Evolutionary conservation across 2,113 vertebrate species (phyloP), one percentile per base, ranked within the genome.

Genomic region (Callaeas wilsoni): DNA sequence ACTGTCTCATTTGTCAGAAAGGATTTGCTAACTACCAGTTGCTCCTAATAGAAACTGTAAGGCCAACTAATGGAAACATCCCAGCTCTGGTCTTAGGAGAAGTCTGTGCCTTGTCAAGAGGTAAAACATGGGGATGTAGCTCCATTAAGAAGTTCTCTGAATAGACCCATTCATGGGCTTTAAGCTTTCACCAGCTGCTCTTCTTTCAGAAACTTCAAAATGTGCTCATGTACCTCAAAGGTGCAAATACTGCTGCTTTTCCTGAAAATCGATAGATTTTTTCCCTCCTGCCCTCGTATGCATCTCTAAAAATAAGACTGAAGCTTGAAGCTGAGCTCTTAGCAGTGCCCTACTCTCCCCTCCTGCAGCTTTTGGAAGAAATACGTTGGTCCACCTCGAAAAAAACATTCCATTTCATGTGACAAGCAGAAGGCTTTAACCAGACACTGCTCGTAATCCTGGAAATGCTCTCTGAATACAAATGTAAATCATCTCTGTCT

Each of bases 301-400:
- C 16, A 47, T 7, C 33, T 50, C 82, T 50, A 53, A 81, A 80
- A 84, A 56, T 6, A 79, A 89, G 14, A n/a, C 26, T 41, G 22
- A 53, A 89, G 41, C 41, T 55, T 39, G 30, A 52, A 64, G 27
- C 19, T 22, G 33, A 80, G 44, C 30, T 76, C 49, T 42, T 7
- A 32, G 44, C 11, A 73, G 60, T 20, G 32, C 70, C 13, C 77
- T 47, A 42, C 22, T 76, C 52, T 75, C 46, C 73, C 46, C 73
- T 56, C 10, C 30, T 29, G 23, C 35, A 67, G 16, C 33, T 59
- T 89, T 23, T 4, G 7, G 29, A 85, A 69, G 14, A 82, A 71
- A 6, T 35, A 7, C 0, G 0, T 32, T 19, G 22, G n/a, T 59
- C 37, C 17, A n/a, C 15, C n/a, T 21, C 42, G 67, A 79, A 75